Percentiles rank a stretch among this genome's conserved stretches.
Evolutionary conservation across 1,140 invertebrate genomes (phyloP).

Genomic region (Thereuonema tuberculata): DNA sequence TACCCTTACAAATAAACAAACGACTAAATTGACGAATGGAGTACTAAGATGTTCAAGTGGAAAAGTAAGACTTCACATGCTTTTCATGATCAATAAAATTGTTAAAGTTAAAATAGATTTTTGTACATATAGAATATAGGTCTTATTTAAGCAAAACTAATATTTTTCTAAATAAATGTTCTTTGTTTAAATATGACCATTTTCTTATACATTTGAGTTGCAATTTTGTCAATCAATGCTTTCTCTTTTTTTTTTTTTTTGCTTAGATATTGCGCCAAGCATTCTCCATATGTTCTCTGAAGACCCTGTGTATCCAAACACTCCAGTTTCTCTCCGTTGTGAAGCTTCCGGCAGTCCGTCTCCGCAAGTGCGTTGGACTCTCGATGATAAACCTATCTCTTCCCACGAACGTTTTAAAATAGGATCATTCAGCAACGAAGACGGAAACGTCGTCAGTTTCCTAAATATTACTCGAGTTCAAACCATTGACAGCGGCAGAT

Average conservation of each 20-base stretch:
- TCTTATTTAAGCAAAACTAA: no score
- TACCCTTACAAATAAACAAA: no score
- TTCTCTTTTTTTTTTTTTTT: conserved; percentile 19
- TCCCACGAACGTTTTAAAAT: conserved; percentile 16
- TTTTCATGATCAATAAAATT: no score
- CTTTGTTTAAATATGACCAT: no score
- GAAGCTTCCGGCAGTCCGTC: conserved; percentile 77
- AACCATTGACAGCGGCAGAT: conserved; percentile 83
- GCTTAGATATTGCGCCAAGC: conserved; percentile 46
- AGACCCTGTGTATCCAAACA: conserved; percentile 72
- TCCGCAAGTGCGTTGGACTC: conserved; percentile 85
- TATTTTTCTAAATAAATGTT: no score
- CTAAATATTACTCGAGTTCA: conserved; percentile 45
- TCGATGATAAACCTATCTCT: conserved; percentile 46
- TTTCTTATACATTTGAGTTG: no score
- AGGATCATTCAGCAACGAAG: conserved; percentile 22
- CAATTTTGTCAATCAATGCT: no score
- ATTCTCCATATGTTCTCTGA: conserved; percentile 72
- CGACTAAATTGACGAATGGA: no score
- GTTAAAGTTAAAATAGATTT: no score
- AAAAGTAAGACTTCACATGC: no score
- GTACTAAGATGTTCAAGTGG: no score
- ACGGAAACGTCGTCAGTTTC: conserved; percentile 31
- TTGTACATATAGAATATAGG: no score
- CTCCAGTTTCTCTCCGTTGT: conserved; percentile 66